Conservation (phyloP, 1,140 invertebrate species). For the Zeugodacus cucurbitae region DNA sequence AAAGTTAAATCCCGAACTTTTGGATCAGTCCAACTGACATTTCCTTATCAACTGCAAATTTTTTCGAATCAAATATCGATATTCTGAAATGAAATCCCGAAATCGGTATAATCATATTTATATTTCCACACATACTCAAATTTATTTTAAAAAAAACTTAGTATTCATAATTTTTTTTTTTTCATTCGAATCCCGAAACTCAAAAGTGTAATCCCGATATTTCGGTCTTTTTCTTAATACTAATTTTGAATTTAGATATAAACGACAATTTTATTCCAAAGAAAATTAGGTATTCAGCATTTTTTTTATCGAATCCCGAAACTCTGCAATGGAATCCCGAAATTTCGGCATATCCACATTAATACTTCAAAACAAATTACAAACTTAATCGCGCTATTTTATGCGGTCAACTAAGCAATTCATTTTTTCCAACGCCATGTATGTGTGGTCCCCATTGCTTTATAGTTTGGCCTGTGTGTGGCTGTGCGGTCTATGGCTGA, state of each 20-base stretch:
- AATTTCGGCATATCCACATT: neutral
- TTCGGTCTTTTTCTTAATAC: too few species aligned
- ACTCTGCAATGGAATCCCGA: neutral
- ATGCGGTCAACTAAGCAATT: neutral
- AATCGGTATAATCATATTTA: too few species aligned
- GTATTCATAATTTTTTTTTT: neutral
- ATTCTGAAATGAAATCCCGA: too few species aligned
- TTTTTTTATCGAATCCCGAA: neutral
- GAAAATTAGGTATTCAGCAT: too few species aligned
- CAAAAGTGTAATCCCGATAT: too few species aligned
- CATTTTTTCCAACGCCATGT: neutral
- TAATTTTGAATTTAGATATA: neutral
- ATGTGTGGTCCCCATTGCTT: constrained; percentile 7
- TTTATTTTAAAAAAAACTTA: too few species aligned
- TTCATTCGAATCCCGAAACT: neutral
- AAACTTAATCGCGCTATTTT: neutral
- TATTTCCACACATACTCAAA: too few species aligned
- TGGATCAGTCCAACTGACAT: too few species aligned
- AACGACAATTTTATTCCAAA: neutral
- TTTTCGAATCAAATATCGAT: too few species aligned
- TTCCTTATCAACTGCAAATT: too few species aligned
- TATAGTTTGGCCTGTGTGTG: neutral
- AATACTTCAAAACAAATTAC: neutral
- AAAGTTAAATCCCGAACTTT: too few species aligned
- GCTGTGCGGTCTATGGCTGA: neutral